Evolutionary conservation across 2,113 vertebrate genomes (phyloP).

Genomic region (Cariama cristata): DNA sequence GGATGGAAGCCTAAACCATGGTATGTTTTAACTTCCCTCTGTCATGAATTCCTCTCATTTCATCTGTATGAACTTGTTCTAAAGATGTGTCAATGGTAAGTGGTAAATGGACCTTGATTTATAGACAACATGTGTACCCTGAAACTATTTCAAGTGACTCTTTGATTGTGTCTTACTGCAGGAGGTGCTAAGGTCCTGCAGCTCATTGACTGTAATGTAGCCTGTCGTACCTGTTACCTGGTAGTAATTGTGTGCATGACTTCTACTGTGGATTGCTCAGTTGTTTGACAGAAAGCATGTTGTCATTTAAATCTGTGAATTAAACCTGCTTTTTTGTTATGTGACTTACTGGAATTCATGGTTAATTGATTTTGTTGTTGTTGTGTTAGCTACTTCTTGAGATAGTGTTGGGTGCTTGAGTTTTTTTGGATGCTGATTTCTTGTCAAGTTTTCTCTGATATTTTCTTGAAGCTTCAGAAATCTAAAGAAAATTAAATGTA

Average conservation of each 20-base stretch:
- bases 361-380: neutral
- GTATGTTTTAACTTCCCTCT: neutral
- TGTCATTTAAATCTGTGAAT: neutral
- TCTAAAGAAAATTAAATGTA: neutral
- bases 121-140: neutral
- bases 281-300: neutral
- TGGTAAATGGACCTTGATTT: neutral
- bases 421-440: neutral
- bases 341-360: neutral
- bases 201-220: neutral
- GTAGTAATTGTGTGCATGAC: neutral
- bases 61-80: neutral
- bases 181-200: neutral
- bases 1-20: neutral
- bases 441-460: neutral
- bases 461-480: neutral
- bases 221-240: neutral
- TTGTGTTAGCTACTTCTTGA: neutral
- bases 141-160: neutral
- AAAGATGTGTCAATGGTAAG: neutral
- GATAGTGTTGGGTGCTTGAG: neutral
- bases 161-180: neutral
- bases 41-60: neutral
- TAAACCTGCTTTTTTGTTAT: neutral
- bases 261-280: neutral